These are phyloP conservation scores for Rhogogaster chlorosoma DNA, from an alignment of 2,888 invertebrate genomes.

Conservation along the genomic window DNA sequence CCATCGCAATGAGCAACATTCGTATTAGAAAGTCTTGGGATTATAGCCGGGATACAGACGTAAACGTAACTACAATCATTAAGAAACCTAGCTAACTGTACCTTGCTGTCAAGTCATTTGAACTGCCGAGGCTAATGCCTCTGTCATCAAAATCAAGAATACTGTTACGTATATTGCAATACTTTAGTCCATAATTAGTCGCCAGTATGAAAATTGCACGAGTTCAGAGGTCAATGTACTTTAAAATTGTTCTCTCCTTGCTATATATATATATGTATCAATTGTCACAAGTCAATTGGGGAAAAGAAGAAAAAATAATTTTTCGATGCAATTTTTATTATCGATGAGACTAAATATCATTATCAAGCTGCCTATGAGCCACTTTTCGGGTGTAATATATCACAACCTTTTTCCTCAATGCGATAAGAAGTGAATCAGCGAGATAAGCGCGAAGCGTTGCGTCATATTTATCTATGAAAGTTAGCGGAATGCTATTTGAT, in stretches of 20 bases:
- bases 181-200: neutral
- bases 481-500: neutral
- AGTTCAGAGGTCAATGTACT: neutral
- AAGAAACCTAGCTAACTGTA: conserved; percentile 5
- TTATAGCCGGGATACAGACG: conserved; percentile 16
- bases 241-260: neutral
- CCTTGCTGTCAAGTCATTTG: conserved; percentile 7
- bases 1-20: conserved; percentile 23
- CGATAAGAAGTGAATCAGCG: neutral
- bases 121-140: neutral
- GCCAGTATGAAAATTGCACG: neutral
- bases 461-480: neutral
- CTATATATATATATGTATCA: too few species aligned
- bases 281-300: neutral
- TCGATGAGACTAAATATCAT: neutral
- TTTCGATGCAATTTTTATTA: neutral
- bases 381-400: neutral
- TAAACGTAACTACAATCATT: neutral
- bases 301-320: neutral
- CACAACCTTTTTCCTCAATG: neutral
- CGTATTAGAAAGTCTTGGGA: conserved; percentile 45
- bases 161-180: neutral
- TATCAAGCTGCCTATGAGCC: neutral
- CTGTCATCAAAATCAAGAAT: neutral
- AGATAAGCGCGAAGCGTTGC: neutral